Evolutionary conservation across 2,888 invertebrate genomes (phyloP), one percentile per base, ranked within the genome.

Genomic region (Drosophila birchii): DNA sequence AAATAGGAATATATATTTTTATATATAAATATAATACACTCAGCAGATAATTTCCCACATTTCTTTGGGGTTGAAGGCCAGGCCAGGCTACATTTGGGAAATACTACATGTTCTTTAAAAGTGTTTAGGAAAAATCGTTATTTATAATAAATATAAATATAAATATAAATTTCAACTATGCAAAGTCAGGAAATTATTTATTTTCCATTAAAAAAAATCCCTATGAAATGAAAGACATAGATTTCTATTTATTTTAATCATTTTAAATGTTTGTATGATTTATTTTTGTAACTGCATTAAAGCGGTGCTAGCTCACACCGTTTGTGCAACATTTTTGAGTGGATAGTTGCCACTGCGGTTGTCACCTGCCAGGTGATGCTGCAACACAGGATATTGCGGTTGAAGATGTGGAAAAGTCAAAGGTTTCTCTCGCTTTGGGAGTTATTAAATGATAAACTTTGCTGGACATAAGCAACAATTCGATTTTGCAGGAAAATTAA

Each of bases 321-420:
- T 41, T 49, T 41, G 38, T 54, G 39, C 36, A 20, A 14, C 29
- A 38, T 47, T 67, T 66, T 47, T 26, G 55, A 55, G 39, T 39
- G 54, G 68, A 54, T 68, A 45, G 39, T 45, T 23, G 20, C 32
- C 53, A 7, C 69, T 68, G 69, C 34, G 26, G 39, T 18, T 67
- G 55, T 67, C 67, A 68, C 55, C 39, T 56, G 55, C 45, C 69
- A 66, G 43, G 64, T 38, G 34, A 26, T 26, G 61, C 18, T 38
- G 49, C 63, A 43, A 49, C 12, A 43, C 64, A 63, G 64, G 36
- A 64, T 47, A 39, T 32, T 68, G 69, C 23, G 47, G 69, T 68
- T 36, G 2, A 5, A 18, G 41, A 38, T 29, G 41, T 4, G n/a
- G 16, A 44, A 34, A 32, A 38, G 36, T 26, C 34, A 63, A 66